Percentiles rank a stretch among this genome's conserved stretches.
phyloP scores from a whole-genome alignment of 2,888 invertebrate genomes.

The Graphium colonna region DNA sequence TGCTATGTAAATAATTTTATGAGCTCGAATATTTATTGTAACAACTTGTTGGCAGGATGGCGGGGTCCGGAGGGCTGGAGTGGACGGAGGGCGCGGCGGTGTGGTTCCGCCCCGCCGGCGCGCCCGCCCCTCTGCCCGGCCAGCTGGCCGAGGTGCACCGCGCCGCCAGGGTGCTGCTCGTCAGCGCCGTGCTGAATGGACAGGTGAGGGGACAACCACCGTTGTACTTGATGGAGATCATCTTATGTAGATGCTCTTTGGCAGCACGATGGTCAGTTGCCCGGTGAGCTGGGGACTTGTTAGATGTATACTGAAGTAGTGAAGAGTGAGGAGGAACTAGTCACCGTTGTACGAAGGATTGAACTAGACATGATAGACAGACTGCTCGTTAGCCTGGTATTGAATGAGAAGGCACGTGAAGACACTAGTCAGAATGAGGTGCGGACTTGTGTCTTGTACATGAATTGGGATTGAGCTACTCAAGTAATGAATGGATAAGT shows the following conservation, averaged over 20 bases:
- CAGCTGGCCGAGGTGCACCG: conserved; percentile 94
- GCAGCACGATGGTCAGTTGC: neutral
- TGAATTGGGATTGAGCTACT: too few species aligned
- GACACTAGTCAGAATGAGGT: too few species aligned
- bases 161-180: conserved; percentile 93
- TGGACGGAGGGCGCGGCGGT: conserved; percentile 92
- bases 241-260: too few species aligned
- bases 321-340: too few species aligned
- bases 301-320: too few species aligned
- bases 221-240: too few species aligned
- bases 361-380: too few species aligned
- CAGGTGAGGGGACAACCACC: conserved; percentile 82
- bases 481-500: too few species aligned
- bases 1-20: neutral
- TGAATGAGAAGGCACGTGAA: too few species aligned
- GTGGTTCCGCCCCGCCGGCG: conserved; percentile 94
- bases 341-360: too few species aligned
- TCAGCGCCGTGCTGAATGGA: conserved; percentile 92
- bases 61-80: conserved; percentile 76
- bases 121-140: conserved; percentile 94
- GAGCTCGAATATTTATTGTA: neutral
- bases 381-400: neutral
- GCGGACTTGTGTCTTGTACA: too few species aligned
- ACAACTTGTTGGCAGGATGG: conserved; percentile 59
- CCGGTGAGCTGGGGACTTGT: too few species aligned